Evolutionary conservation across 2,797 vertebrate species (phyloP).

Genomic region (Pseudocheirus occidentalis): DNA sequence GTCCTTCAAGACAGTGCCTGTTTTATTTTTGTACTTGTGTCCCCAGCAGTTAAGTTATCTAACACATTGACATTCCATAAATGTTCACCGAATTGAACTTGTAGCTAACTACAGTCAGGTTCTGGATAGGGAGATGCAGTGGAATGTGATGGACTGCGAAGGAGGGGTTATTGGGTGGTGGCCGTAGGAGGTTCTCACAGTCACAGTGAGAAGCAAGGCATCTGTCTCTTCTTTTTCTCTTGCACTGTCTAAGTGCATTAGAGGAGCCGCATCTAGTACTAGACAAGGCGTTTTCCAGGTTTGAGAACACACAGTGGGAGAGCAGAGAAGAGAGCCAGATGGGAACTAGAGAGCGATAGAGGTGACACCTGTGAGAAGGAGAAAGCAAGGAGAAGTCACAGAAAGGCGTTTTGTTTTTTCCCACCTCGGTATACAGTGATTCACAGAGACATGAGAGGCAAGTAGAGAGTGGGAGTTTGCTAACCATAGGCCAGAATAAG

Average conservation of each 20-base stretch:
- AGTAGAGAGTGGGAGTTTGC: background rate
- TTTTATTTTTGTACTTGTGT: background rate
- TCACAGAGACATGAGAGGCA: background rate
- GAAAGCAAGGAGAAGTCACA: background rate
- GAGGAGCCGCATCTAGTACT: background rate
- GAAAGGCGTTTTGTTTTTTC: background rate
- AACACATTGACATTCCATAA: background rate
- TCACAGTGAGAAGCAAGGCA: too few species aligned
- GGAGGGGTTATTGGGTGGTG: background rate
- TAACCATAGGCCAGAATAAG: background rate
- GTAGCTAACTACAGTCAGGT: too few species aligned
- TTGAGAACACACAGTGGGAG: background rate
- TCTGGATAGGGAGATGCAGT: too few species aligned
- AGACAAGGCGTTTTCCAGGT: background rate
- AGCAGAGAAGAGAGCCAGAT: background rate
- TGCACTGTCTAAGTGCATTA: background rate
- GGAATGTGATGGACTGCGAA: background rate
- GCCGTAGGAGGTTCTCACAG: background rate
- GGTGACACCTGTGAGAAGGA: background rate
- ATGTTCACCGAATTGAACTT: background rate
- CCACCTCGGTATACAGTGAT: background rate
- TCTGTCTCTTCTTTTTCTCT: background rate
- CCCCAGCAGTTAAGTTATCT: background rate
- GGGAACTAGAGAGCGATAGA: background rate
- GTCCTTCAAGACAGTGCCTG: too few species aligned